Base-by-base conservation (phyloP, 2,888 invertebrate genomes). In the Tetragonula carbonaria region DNA sequence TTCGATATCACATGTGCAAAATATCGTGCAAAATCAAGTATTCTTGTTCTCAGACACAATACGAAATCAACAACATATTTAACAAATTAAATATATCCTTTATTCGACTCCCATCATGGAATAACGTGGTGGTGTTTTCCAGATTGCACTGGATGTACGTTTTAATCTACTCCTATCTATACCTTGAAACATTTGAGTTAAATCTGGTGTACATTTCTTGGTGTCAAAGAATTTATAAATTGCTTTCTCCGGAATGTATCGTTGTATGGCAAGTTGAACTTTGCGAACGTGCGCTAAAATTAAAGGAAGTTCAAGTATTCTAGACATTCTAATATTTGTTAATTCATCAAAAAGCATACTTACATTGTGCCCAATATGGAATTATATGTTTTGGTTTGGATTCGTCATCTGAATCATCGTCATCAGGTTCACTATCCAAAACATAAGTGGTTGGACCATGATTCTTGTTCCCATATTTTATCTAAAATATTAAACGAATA, bases 141-240 rank as follows among this genome's bases (percentile, higher is more conserved):
- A 97, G 76, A 96, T 95, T 65, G 97, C 97, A 90, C 97, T 97
- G 0, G 97, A 97, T 62, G 97, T 97, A 65, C 97, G 95, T 93
- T 96, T 96, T 90, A 97, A 95, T 63, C 96, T 95, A 70, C 95
- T 95, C 72, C 96, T 95, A 93, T 97, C 96, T 86, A 97, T 97
- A 84, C 95, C 94, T 59, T 96, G 96, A 95, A 97, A 97, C 71
- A 97, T 96, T 84, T 96, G 95, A 78, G 95, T 94, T 83, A 97
- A 95, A 95, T 97, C 96, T 0, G 97, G 96, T 4, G 96, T 96
- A 93, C 93, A 94, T 76, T 91, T 93, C 65, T 86, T 91, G 0
- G 92, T 87, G 71, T 93, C 92, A 95, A 97, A 97, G 93, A 97
- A 95, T 50, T 95, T 95, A 92, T 96, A 96, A 65, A 96, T 94